These are phyloP conservation scores for Phenganax stokvisi DNA, from an alignment of 92 coral and sea anemone genomes.

Conservation along the genomic window DNA sequence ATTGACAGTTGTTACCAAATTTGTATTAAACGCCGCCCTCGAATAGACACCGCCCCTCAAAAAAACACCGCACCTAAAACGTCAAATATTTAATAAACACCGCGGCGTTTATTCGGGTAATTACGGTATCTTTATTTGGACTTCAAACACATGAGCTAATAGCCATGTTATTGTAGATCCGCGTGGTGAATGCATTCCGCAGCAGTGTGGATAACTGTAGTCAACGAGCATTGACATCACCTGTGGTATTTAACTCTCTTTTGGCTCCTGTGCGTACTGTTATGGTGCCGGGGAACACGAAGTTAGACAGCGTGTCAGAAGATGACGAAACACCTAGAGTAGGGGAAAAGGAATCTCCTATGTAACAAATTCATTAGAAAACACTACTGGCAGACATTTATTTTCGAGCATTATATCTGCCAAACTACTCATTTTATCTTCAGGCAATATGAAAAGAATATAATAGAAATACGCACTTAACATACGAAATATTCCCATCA, in stretches of 20 bases:
- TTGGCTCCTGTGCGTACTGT: constrained; percentile 99
- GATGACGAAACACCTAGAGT: constrained; percentile 60
- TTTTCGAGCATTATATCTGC: constrained; percentile 4
- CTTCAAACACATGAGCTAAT: no score
- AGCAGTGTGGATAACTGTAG: constrained; percentile 92
- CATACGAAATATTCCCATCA: background rate
- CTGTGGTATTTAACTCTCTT: constrained; percentile 93
- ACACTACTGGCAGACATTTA: background rate
- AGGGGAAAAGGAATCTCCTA: constrained; percentile 82
- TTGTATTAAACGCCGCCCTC: no score
- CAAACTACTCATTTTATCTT: background rate
- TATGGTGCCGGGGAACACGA: constrained; percentile 68
- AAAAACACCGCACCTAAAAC: no score
- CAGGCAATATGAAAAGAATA: background rate
- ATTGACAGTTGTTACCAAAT: no score
- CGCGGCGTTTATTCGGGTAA: no score
- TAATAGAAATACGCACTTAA: background rate
- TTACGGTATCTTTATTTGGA: no score
- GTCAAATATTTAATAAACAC: no score
- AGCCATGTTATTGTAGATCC: constrained; percentile 55
- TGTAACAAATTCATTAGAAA: constrained; percentile 35
- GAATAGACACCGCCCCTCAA: no score
- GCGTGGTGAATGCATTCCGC: constrained; percentile 98
- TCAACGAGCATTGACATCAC: constrained; percentile 96
- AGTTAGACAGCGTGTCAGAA: constrained; percentile 50